Base-by-base conservation (phyloP, 1,140 invertebrate species). In the Bombus difficillimus region DNA sequence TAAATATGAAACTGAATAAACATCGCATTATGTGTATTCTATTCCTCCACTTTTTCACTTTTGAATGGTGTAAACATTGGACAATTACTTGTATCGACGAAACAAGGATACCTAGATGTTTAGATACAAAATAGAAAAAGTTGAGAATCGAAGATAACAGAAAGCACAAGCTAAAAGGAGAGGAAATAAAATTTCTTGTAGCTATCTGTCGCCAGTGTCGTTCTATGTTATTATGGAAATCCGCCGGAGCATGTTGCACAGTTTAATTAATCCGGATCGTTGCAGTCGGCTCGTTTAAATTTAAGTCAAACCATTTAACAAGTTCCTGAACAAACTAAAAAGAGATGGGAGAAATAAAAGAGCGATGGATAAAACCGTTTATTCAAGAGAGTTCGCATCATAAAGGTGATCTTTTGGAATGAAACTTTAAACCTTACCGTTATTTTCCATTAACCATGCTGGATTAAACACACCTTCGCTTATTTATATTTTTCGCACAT, bases 231-330 rank as follows among this genome's bases (percentile, higher is more conserved):
- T 81, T 73, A 81, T 73, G 47, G 37, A 73, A 81, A 81, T 57
- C 73, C n/a, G 5, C 12, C 18, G 8, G 13, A 64, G 53, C 57
- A 74, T 37, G 53, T 43, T 34, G 8, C 13, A 43, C n/a, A 25
- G 32, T 82, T 82, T 64, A 82, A 82, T 82, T 81, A 73, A 62
- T 73, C 39, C 18, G 37, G 57, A 62, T n/a, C 37, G 37, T 43
- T 9, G 80, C 22, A 41, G 68, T 68, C 32, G 12, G 22, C 43
- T 39, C 66, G 66, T 32, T 72, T 37, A 53, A 59, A 43, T 73
- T 73, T 62, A 28, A 41, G 25, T 53, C n/a, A n/a, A 59, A 81
- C 9, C 10, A 22, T 80, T 53, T n/a, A 39, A 39, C 37, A 62
- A 34, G 41, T 66, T 78, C 10, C 43, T 18, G 64, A 1, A 3